A percentile compares a stretch with the other conserved stretches of the same genome.
These are phyloP conservation scores for Pheosia tremula DNA, from an alignment of 2,888 invertebrate species.

Conservation along the genomic window DNA sequence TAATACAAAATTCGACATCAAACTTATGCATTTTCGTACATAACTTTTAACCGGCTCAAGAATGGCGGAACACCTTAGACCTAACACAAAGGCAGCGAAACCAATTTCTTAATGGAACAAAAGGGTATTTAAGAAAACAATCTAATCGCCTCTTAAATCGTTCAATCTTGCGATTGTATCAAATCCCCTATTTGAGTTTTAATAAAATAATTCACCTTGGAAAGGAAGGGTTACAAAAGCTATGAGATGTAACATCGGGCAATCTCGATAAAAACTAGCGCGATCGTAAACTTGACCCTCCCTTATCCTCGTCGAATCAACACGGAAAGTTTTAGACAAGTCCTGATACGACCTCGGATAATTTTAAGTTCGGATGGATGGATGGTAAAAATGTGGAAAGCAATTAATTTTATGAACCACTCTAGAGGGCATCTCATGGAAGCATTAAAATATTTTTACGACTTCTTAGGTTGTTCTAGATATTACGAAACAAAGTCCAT, in stretches of 20 bases:
- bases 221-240: conserved; percentile 65
- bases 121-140: background rate
- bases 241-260: conserved; percentile 64
- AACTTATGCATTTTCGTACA: too few relatives aligned
- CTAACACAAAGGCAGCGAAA: background rate
- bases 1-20: too few relatives aligned
- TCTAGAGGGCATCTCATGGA: background rate
- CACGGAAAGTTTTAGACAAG: conserved; percentile 53
- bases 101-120: background rate
- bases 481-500: too few relatives aligned
- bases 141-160: background rate
- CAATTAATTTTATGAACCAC: background rate
- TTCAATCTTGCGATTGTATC: background rate
- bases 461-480: too few relatives aligned
- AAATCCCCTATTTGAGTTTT: conserved; percentile 53
- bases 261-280: conserved; percentile 78
- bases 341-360: background rate
- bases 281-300: conserved; percentile 78
- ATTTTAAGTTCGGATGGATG: background rate
- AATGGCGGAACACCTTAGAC: too few relatives aligned
- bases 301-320: conserved; percentile 71
- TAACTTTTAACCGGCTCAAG: too few relatives aligned
- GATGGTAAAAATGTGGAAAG: background rate
- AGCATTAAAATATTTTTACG: too few relatives aligned
- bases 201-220: conserved; percentile 67